Evolutionary conservation across 1,140 invertebrate genomes (phyloP).

Genomic region (Drosophila baimaii): DNA sequence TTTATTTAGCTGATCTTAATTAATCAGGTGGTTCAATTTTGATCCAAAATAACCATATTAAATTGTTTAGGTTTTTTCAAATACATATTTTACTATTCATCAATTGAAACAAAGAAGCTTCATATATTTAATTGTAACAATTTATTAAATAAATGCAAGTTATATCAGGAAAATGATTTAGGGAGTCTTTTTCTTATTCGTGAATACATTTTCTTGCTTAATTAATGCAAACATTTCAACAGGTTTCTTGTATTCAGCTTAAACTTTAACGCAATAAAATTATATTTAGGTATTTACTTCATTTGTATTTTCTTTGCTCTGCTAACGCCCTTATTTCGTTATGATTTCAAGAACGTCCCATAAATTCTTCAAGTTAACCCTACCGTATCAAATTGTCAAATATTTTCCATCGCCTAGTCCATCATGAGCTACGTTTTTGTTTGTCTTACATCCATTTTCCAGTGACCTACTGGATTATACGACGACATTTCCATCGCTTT

Average conservation of each 20-base stretch:
- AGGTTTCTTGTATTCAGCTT: background rate
- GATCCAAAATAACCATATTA: too few species aligned
- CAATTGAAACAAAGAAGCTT: too few species aligned
- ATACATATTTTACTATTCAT: too few species aligned
- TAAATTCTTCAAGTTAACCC: conserved; percentile 20
- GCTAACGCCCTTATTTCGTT: background rate
- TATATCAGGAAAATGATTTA: too few species aligned
- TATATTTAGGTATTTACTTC: background rate
- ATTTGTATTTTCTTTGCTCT: background rate
- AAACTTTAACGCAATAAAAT: too few species aligned
- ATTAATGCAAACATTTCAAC: background rate
- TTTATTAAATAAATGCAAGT: too few species aligned
- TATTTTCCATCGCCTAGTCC: conserved; percentile 26
- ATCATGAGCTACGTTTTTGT: conserved; percentile 14
- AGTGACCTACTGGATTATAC: conserved; percentile 54
- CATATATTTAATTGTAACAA: too few species aligned
- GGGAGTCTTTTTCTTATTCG: too few species aligned
- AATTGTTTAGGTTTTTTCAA: too few species aligned
- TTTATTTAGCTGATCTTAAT: too few species aligned
- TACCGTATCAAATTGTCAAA: conserved; percentile 40
- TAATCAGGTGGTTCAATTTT: too few species aligned
- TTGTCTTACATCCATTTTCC: conserved; percentile 19
- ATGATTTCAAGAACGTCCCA: background rate
- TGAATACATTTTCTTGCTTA: background rate
- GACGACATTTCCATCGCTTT: conserved; percentile 59